Evolutionary conservation across 2,797 vertebrate genomes (phyloP), one percentile per base, ranked within the genome.

Genomic region (Chloroceryle inda): DNA sequence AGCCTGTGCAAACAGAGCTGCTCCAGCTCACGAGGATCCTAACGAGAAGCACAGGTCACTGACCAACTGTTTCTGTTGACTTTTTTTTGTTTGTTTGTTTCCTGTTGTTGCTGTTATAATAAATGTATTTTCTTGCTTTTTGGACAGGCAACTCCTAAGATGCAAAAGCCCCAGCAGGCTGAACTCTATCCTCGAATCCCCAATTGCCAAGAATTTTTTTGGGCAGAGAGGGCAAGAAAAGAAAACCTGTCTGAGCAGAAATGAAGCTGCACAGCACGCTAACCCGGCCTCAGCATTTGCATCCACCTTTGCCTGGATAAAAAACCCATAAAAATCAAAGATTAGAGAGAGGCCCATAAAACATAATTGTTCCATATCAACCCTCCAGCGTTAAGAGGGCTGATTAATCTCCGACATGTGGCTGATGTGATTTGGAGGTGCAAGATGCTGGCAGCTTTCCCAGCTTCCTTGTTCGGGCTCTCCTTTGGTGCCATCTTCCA

Each of bases 381-480:
- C 58, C 72, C 82, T 74, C 66, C 79, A 63, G 91, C 27, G 0
- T 55, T 78, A 44, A 72, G 88, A 87, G 2, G 31, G 71, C 83
- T 27, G 62, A 85, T 81, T 92, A 53, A 89, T 82, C 91, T 85
- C 42, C 38, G 31, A 4, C 69, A 67, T 59, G 77, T 10, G 47
- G 58, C 11, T 66, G 95, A 66, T 67, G 53, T 62, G 95, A 92
- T 92, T 89, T 85, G 87, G 85, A 92, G 58, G 85, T 73, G 74
- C 71, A 81, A 64, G 76, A 58, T 62, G 78, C 88, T 80, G 95
- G 91, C 91, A 73, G 69, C 61, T 33, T 38, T 77, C 91, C 91
- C 91, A 66, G 76, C 59, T 50, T 52, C 66, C 56, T 69, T 24
- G 22, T 40, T 53, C 15, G 0, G 31, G 56, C 64, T 80, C 59